Conservation (phyloP, 2,888 invertebrate genomes). For the Cataglyphis altisquamis region DNA sequence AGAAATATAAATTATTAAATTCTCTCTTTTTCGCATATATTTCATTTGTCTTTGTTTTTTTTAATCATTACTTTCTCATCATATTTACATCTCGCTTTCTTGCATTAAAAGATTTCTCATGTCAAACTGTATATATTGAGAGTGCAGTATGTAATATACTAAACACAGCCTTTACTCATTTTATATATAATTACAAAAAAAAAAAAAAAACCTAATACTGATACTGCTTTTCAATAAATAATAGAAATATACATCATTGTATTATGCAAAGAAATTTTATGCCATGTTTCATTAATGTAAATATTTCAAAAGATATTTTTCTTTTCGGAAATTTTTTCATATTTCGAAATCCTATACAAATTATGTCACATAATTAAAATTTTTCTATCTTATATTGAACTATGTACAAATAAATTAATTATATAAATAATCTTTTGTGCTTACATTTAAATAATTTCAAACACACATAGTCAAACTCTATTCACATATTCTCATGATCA, state of each 20-base stretch:
- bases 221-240: conserved; percentile 6
- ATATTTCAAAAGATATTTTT: neutral
- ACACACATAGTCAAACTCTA: neutral
- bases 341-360: neutral
- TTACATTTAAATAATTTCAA: neutral
- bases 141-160: neutral
- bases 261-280: conserved; percentile 6
- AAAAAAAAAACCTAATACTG: conserved; percentile 25
- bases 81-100: neutral
- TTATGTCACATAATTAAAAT: neutral
- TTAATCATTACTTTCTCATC: neutral
- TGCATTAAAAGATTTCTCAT: neutral
- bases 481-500: neutral
- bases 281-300: neutral
- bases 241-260: conserved; percentile 12
- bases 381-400: neutral
- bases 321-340: neutral
- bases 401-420: neutral
- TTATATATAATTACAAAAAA: neutral
- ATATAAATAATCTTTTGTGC: neutral
- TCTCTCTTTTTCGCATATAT: neutral
- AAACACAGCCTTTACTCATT: conserved; percentile 27
- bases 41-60: neutral
- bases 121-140: neutral
- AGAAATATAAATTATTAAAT: neutral